Percentiles rank a stretch among this genome's conserved stretches.
phyloP scores from a whole-genome alignment of 2,888 invertebrate species.

The Trichopria drosophilae region DNA sequence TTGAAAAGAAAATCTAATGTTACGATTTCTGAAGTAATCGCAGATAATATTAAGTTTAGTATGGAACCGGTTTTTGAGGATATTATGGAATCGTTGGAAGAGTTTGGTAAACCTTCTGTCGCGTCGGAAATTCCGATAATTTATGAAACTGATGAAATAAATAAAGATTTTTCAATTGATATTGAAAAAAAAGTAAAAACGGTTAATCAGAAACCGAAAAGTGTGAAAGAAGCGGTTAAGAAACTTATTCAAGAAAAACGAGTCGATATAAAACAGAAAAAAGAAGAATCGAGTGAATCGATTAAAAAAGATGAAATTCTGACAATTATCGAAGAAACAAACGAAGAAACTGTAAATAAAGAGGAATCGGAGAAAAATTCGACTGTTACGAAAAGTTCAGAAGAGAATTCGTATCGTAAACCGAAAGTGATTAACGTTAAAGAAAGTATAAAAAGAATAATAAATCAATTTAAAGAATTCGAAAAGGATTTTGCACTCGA shows the following conservation, averaged over 20 bases:
- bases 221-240: constrained; percentile 48
- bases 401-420: no score
- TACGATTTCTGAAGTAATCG: constrained; percentile 1
- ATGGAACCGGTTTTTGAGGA: constrained; percentile 41
- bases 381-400: constrained; percentile 36
- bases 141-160: constrained; percentile 15
- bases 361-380: constrained; percentile 19
- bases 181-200: constrained; percentile 2
- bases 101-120: no score
- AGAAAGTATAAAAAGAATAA: constrained; percentile 53
- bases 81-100: constrained; percentile 41
- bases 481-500: constrained; percentile 49
- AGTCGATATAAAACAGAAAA: constrained; percentile 24
- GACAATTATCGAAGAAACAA: constrained; percentile 51
- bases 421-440: constrained; percentile 42
- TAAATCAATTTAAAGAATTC: constrained; percentile 54
- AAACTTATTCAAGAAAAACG: constrained; percentile 58
- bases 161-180: constrained; percentile 3
- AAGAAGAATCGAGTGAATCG: constrained; percentile 12
- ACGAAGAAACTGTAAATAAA: constrained; percentile 47
- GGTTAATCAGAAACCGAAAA: constrained; percentile 23
- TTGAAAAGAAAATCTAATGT: constrained; percentile 68
- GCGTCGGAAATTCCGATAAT: no score
- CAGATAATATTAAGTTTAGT: constrained; percentile 9
- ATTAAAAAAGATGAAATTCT: constrained; percentile 34